phyloP scores from a whole-genome alignment of 2,888 invertebrate genomes.

The Halocaridina rubra region DNA sequence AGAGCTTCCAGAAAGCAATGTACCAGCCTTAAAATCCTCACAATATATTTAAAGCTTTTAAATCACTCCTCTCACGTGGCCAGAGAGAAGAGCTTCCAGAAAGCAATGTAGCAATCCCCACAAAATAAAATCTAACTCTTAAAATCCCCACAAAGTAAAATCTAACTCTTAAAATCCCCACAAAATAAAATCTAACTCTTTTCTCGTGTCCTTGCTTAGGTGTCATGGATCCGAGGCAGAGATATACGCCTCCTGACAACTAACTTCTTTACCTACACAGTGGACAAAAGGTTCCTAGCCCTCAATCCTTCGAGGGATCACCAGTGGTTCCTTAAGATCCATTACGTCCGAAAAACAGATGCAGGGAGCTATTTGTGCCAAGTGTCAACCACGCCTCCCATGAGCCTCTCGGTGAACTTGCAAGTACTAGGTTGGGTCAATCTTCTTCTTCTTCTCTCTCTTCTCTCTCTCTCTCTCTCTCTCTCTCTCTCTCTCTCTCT shows the following conservation, averaged over 20 bases:
- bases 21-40: too few species aligned
- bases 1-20: too few species aligned
- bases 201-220: too few species aligned
- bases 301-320: constrained; percentile 6
- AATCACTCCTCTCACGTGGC: too few species aligned
- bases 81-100: too few species aligned
- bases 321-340: constrained; percentile 49
- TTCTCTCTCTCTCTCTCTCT: not conserved
- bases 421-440: not conserved
- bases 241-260: constrained; percentile 37
- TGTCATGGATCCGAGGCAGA: constrained; percentile 38
- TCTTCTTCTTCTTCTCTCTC: too few species aligned
- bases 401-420: constrained; percentile 1
- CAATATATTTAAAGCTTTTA: too few species aligned
- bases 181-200: too few species aligned
- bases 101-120: too few species aligned
- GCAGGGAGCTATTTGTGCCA: constrained; percentile 31
- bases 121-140: too few species aligned
- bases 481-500: not conserved
- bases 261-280: constrained; percentile 27
- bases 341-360: constrained; percentile 25
- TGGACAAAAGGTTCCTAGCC: constrained; percentile 32
- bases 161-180: too few species aligned
- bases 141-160: too few species aligned
- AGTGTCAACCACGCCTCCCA: constrained; percentile 37